Percentiles rank a stretch among this genome's conserved stretches.
These are phyloP conservation scores for Pocillopora grandis DNA, from an alignment of 92 coral and sea anemone genomes.

Conservation along the genomic window DNA sequence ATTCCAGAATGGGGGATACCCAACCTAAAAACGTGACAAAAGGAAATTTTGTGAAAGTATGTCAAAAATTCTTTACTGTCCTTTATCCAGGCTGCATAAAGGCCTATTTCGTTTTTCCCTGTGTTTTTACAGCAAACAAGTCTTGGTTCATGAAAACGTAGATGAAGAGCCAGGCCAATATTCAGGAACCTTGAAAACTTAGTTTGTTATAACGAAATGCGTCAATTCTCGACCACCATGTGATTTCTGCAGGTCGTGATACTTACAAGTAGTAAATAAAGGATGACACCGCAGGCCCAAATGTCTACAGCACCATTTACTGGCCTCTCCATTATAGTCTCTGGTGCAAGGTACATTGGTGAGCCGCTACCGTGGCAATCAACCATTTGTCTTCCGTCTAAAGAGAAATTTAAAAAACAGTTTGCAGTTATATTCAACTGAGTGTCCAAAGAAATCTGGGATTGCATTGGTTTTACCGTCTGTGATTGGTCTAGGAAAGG, in stretches of 20 bases:
- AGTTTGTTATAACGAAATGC: no score
- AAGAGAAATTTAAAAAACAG: neutral
- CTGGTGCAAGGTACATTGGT: constrained; percentile 95
- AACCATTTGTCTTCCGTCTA: constrained; percentile 58
- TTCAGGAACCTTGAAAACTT: no score
- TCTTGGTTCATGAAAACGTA: no score
- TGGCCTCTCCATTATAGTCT: constrained; percentile 75
- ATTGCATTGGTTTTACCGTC: no score
- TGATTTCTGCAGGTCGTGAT: neutral
- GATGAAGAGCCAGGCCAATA: no score
- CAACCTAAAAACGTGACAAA: constrained; percentile 54
- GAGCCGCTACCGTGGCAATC: constrained; percentile 88
- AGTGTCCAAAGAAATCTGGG: no score
- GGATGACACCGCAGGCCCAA: constrained; percentile 96
- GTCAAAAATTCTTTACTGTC: no score
- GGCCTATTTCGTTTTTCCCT: no score
- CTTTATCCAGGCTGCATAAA: no score
- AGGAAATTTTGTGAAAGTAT: neutral
- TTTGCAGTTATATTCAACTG: neutral
- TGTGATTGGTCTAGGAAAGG: no score
- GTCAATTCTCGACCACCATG: neutral
- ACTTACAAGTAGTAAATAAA: constrained; percentile 80
- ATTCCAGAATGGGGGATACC: constrained; percentile 98
- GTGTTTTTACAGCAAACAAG: no score
- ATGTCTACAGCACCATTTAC: constrained; percentile 80